Conservation (phyloP, 2,888 invertebrate genomes). For the Epirrhoe alternata region DNA sequence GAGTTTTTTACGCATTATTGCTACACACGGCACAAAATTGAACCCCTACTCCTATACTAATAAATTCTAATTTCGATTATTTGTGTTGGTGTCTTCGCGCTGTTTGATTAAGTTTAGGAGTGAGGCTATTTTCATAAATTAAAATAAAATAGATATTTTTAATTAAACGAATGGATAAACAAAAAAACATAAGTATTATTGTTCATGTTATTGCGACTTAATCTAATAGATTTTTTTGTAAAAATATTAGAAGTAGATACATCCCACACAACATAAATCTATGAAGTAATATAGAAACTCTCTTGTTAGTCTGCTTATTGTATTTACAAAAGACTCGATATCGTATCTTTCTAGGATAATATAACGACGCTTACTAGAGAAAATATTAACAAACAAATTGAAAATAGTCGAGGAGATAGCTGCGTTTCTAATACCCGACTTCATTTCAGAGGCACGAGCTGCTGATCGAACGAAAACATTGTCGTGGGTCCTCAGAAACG, state of each 20-base stretch:
- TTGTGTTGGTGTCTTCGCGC: conserved; percentile 55
- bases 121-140: conserved; percentile 35
- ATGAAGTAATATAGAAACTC: not conserved
- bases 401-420: conserved; percentile 71
- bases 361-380: conserved; percentile 37
- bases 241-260: too few species aligned
- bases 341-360: conserved; percentile 9
- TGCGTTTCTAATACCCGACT: conserved; percentile 78
- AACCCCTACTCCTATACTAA: conserved; percentile 71
- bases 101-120: conserved; percentile 47
- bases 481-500: conserved; percentile 57
- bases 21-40: conserved; percentile 78
- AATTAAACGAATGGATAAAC: not conserved
- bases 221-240: too few species aligned
- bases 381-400: conserved; percentile 76
- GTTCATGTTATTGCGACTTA: too few species aligned
- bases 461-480: conserved; percentile 84
- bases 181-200: too few species aligned
- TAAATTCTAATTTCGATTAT: conserved; percentile 81
- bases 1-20: conserved; percentile 85
- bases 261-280: too few species aligned
- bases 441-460: conserved; percentile 78
- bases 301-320: not conserved
- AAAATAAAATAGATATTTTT: conserved; percentile 5
- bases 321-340: conserved; percentile 1